A percentile compares a stretch with the other conserved stretches of the same genome.
Evolutionary conservation across 1,140 invertebrate genomes (phyloP).

Genomic region (Drosophila setifemur): DNA sequence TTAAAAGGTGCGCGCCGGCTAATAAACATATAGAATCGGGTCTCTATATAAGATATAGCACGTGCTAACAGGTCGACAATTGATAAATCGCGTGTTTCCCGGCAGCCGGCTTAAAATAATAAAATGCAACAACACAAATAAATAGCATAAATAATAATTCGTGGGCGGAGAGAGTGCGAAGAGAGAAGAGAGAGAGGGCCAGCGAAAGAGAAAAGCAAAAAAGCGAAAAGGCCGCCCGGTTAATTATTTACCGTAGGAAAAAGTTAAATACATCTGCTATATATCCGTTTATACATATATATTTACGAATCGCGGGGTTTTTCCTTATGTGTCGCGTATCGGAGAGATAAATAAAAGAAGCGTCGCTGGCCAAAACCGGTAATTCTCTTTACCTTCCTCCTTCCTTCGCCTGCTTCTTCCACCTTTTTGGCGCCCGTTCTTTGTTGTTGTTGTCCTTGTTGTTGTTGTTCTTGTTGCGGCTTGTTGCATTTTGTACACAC

Average conservation of each 20-base stretch:
- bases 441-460: slow-evolving; percentile 5
- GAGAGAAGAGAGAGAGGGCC: slow-evolving; percentile 7
- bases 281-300: not conserved
- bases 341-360: slow-evolving; percentile 10
- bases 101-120: slow-evolving; percentile 6
- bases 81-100: slow-evolving; percentile 2
- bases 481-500: slow-evolving; percentile 54
- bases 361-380: slow-evolving; percentile 50
- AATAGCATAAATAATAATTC: slow-evolving; percentile 1
- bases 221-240: slow-evolving; percentile 14
- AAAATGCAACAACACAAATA: too few species aligned
- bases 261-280: not conserved
- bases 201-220: not conserved
- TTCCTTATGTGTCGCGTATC: not conserved
- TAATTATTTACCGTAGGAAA: slow-evolving; percentile 5
- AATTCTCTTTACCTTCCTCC: slow-evolving; percentile 38
- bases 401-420: slow-evolving; percentile 23
- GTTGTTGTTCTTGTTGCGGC: slow-evolving; percentile 27
- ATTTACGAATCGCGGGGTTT: slow-evolving; percentile 11
- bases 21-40: too few species aligned
- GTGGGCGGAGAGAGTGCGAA: slow-evolving; percentile 4
- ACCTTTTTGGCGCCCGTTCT: slow-evolving; percentile 45
- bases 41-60: slow-evolving; percentile 17
- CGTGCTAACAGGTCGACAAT: slow-evolving; percentile 36
- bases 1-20: too few species aligned